phyloP scores from a whole-genome alignment of 2,888 invertebrate species.

The Tridacna gigas region DNA sequence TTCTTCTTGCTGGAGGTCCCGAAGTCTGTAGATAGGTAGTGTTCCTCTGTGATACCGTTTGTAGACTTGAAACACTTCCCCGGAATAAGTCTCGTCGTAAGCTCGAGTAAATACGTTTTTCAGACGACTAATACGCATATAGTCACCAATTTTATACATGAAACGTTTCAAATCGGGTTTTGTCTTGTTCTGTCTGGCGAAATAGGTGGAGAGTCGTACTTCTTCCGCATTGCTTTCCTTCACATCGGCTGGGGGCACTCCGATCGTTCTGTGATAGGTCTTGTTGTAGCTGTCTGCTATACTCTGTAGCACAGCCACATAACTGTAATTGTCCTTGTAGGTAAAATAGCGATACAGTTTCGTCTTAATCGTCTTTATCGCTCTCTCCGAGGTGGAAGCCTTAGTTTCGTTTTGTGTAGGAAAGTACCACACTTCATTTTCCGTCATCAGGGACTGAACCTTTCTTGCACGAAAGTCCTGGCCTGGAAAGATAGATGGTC shows the following conservation, averaged over 20 bases:
- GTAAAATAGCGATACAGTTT: not conserved
- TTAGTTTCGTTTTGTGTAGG: no score
- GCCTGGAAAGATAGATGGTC: no score
- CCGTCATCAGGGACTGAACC: no score
- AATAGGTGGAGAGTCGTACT: slow-evolving; percentile 47
- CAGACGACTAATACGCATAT: slow-evolving; percentile 47
- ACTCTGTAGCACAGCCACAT: no score
- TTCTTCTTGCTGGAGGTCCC: slow-evolving; percentile 47
- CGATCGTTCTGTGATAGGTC: slow-evolving; percentile 66
- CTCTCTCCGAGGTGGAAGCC: no score
- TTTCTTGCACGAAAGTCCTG: no score
- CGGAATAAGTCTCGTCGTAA: slow-evolving; percentile 56
- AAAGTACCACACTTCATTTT: no score
- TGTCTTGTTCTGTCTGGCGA: not conserved
- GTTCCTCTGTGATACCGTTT: slow-evolving; percentile 51
- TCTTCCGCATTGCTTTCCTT: slow-evolving; percentile 48
- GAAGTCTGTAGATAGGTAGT: slow-evolving; percentile 51
- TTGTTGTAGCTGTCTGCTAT: no score
- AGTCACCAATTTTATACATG: slow-evolving; percentile 57
- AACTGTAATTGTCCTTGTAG: not conserved
- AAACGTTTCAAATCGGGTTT: slow-evolving; percentile 41
- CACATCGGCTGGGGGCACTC: slow-evolving; percentile 50
- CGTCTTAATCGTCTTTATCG: no score
- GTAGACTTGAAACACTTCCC: slow-evolving; percentile 58
- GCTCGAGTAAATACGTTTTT: slow-evolving; percentile 41